phyloP scores from a whole-genome alignment of 2,113 vertebrate species.

The Tragelaphus buxtoni region DNA sequence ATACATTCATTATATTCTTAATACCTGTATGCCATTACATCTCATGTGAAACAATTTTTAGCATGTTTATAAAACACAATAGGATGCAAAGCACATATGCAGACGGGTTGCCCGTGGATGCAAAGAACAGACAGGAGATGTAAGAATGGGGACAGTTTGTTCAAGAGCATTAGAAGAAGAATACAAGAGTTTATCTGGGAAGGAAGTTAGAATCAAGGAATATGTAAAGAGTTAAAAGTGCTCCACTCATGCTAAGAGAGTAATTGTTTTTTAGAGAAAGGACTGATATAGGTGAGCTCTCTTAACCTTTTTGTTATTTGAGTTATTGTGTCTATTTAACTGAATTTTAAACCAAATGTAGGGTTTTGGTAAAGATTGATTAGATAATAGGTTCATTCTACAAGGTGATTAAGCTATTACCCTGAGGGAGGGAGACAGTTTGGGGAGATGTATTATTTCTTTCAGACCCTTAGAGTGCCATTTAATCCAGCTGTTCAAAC shows the following conservation, averaged over 20 bases:
- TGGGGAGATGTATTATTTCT: slow-evolving; percentile 44
- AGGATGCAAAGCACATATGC: not conserved
- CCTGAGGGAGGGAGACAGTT: not conserved
- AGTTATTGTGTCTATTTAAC: not conserved
- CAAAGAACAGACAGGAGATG: not conserved
- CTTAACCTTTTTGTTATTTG: slow-evolving; percentile 5
- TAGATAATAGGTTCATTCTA: slow-evolving; percentile 48
- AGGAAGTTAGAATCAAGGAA: not conserved
- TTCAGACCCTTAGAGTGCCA: slow-evolving; percentile 18
- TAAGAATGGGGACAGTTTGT: not conserved
- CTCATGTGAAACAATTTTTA: not conserved
- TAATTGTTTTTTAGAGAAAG: not conserved
- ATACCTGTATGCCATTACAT: not conserved
- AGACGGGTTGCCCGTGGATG: not conserved
- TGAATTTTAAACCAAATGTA: slow-evolving; percentile 30
- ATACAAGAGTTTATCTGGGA: not conserved
- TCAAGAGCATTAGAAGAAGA: not conserved
- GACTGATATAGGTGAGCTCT: not conserved
- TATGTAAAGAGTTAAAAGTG: not conserved
- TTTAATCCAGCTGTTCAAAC: slow-evolving; percentile 42
- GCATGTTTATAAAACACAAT: not conserved
- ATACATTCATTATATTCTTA: not conserved
- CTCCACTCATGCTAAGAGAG: not conserved
- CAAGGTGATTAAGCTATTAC: slow-evolving; percentile 46
- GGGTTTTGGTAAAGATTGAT: slow-evolving; percentile 49